phyloP scores from a whole-genome alignment of 2,797 vertebrate genomes.

The Protosalanx chinensis region DNA sequence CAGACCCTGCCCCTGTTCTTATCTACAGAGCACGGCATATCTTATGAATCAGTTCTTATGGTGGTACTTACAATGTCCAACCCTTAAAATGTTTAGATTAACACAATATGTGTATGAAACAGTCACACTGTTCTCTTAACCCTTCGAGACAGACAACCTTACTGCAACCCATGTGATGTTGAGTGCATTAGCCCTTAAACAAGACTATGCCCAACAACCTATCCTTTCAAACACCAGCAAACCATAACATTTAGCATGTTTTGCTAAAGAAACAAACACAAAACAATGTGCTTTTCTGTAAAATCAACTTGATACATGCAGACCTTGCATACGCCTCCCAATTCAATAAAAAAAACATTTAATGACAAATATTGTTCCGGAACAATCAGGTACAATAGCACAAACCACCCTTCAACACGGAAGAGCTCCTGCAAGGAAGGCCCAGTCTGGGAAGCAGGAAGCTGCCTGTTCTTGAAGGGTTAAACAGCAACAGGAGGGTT shows the following conservation, averaged over 20 bases:
- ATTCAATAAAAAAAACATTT: conserved; percentile 4
- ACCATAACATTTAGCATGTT: conserved; percentile 26
- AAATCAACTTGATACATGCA: conserved; percentile 1
- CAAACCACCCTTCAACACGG: conserved; percentile 38
- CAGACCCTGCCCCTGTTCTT: not conserved
- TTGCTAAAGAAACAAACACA: conserved; percentile 18
- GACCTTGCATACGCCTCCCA: conserved; percentile 2
- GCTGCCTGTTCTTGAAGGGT: conserved; percentile 76
- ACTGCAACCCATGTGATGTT: conserved; percentile 67
- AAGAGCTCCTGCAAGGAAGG: conserved; percentile 60
- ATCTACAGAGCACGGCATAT: conserved; percentile 10
- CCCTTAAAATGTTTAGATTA: conserved; percentile 17
- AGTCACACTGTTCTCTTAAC: conserved; percentile 65
- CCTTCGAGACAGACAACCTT: conserved; percentile 74
- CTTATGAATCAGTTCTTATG: conserved; percentile 3
- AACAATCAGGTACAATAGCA: conserved; percentile 21
- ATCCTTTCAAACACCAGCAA: conserved; percentile 59
- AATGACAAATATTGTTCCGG: conserved; percentile 2
- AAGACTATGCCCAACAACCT: conserved; percentile 60
- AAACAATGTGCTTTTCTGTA: conserved; percentile 2
- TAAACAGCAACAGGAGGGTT: conserved; percentile 58
- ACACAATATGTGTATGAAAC: conserved; percentile 24
- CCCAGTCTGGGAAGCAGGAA: conserved; percentile 68
- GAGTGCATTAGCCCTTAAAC: conserved; percentile 35
- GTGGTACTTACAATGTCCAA: conserved; percentile 23